Conservation (phyloP, 2,888 invertebrate genomes). For the Eupithecia pulchellata region DNA sequence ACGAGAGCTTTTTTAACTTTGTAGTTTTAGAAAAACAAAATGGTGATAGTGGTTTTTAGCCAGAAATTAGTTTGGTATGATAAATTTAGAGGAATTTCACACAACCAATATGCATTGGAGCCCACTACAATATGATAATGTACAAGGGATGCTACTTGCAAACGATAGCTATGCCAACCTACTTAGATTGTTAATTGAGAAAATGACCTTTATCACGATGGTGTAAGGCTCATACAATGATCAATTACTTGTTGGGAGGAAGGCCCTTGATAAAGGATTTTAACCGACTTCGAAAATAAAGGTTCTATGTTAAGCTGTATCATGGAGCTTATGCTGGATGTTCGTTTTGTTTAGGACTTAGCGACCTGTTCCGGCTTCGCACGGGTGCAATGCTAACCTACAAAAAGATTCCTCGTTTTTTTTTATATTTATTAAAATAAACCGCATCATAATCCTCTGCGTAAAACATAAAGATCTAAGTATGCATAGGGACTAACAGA, state of each 20-base stretch:
- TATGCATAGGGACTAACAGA: too few relatives aligned
- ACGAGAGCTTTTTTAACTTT: background rate
- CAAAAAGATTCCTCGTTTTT: too few relatives aligned
- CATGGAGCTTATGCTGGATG: too few relatives aligned
- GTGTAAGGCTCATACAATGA: constrained; percentile 22
- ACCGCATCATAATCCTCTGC: too few relatives aligned
- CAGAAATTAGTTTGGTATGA: background rate
- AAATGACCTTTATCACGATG: constrained; percentile 33
- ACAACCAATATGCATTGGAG: constrained; percentile 36
- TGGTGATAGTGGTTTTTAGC: background rate
- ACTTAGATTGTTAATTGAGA: constrained; percentile 38
- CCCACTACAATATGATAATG: constrained; percentile 36
- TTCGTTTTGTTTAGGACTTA: too few relatives aligned
- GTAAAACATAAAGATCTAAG: too few relatives aligned
- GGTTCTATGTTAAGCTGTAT: background rate
- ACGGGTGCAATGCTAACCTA: too few relatives aligned
- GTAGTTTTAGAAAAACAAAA: background rate
- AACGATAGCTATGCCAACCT: constrained; percentile 38
- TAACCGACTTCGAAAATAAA: background rate
- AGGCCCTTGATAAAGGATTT: background rate
- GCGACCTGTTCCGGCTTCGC: too few relatives aligned
- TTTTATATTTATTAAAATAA: too few relatives aligned
- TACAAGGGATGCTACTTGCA: constrained; percentile 33
- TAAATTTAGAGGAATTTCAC: constrained; percentile 22
- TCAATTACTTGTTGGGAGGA: constrained; percentile 3